Conservation (phyloP, 2,113 vertebrate genomes). For the Perccottus glenii region DNA sequence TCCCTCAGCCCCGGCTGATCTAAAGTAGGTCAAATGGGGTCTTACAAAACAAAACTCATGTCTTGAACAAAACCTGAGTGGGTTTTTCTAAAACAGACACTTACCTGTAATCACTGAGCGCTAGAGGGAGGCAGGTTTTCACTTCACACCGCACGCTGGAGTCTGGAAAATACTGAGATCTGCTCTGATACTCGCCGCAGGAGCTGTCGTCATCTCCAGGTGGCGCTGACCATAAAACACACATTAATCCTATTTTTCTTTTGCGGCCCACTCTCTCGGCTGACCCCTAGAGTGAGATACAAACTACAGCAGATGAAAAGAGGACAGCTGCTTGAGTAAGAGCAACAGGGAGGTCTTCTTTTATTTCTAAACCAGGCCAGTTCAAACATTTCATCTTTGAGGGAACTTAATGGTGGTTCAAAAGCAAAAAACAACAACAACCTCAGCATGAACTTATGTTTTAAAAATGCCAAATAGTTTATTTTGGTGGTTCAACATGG, state of each 20-base stretch:
- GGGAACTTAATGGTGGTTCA: too few species aligned
- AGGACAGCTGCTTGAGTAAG: conserved; percentile 31
- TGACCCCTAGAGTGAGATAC: conserved; percentile 15
- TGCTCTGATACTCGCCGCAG: conserved; percentile 35
- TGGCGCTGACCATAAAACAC: conserved; percentile 29
- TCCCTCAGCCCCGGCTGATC: too few species aligned
- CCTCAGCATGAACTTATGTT: too few species aligned
- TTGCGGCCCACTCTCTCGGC: conserved; percentile 13
- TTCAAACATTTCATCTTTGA: not conserved
- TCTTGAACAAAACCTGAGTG: not conserved
- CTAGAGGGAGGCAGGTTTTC: conserved; percentile 25
- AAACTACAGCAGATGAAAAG: conserved; percentile 32
- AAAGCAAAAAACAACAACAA: too few species aligned
- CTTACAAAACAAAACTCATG: not conserved
- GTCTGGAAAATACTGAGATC: conserved; percentile 12
- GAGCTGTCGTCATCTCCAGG: conserved; percentile 46
- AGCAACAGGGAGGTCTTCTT: conserved; percentile 12
- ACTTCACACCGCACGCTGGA: conserved; percentile 49
- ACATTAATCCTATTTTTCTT: conserved; percentile 37
- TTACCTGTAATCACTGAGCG: conserved; percentile 24
- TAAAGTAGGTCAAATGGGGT: too few species aligned
- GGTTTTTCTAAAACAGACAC: conserved; percentile 4
- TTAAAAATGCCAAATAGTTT: too few species aligned
- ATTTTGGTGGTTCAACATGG: too few species aligned
- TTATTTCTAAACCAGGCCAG: not conserved